Percentiles rank a stretch among this genome's conserved stretches.
phyloP scores from a whole-genome alignment of 1,140 invertebrate species.

The Danaus melanippus region DNA sequence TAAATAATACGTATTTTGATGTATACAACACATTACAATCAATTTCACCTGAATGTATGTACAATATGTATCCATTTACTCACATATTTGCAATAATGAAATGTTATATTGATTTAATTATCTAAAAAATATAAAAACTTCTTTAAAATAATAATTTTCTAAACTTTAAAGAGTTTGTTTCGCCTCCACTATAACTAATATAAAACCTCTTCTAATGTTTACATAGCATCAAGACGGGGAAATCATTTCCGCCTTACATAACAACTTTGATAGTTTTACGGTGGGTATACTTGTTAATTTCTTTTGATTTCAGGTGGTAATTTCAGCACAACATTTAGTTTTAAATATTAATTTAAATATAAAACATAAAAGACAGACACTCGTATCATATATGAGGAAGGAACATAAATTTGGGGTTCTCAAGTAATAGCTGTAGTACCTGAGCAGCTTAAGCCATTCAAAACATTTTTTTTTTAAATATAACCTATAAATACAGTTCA shows the following conservation, averaged over 20 bases:
- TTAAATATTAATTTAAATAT: constrained; percentile 21
- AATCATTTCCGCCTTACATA: constrained; percentile 45
- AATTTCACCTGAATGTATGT: constrained; percentile 21
- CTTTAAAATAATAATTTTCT: constrained; percentile 36
- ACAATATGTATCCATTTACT: constrained; percentile 16
- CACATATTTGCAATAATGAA: constrained; percentile 18
- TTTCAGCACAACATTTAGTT: constrained; percentile 38
- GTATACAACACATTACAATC: constrained; percentile 22
- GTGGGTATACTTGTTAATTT: constrained; percentile 63
- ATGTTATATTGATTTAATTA: constrained; percentile 21
- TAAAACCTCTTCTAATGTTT: constrained; percentile 28
- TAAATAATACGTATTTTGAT: constrained; percentile 56
- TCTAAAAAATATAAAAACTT: constrained; percentile 32
- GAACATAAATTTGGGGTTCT: not conserved
- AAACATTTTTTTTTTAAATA: constrained; percentile 14
- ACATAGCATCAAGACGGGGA: constrained; percentile 31
- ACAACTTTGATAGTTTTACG: constrained; percentile 60
- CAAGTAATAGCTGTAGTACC: too few species aligned
- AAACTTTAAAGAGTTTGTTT: constrained; percentile 26
- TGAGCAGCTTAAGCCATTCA: constrained; percentile 14
- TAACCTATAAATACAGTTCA: constrained; percentile 16
- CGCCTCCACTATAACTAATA: constrained; percentile 31
- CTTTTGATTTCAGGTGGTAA: constrained; percentile 58
- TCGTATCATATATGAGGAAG: constrained; percentile 2
- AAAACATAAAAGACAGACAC: constrained; percentile 17